phyloP scores from a whole-genome alignment of 1,140 invertebrate species.

The Fopius arisanus region DNA sequence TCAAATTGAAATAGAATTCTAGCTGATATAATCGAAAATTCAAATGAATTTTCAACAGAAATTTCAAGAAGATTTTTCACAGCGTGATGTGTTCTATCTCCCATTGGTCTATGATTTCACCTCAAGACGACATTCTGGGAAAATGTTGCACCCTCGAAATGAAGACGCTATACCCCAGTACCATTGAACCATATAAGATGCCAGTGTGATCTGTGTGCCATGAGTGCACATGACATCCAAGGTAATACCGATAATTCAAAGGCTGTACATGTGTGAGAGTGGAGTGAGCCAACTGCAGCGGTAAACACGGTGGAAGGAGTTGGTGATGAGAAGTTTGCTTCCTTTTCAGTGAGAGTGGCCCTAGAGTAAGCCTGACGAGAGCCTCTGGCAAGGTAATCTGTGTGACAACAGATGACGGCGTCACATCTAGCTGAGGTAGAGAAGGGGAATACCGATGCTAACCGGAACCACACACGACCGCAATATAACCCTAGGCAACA shows the following conservation, averaged over 20 bases:
- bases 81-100: too few species aligned
- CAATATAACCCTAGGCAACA: constrained; percentile 8
- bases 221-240: constrained; percentile 3
- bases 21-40: too few species aligned
- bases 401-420: constrained; percentile 4
- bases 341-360: neutral
- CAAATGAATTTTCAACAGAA: too few species aligned
- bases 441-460: neutral
- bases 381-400: neutral
- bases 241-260: neutral
- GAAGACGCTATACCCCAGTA: too few species aligned
- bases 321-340: neutral
- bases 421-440: neutral
- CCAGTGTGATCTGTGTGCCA: neutral
- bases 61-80: too few species aligned
- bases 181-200: neutral
- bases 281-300: neutral
- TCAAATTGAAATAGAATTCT: too few species aligned
- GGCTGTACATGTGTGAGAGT: neutral
- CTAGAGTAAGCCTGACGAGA: neutral
- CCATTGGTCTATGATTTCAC: too few species aligned
- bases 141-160: too few species aligned
- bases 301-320: neutral
- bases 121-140: too few species aligned
- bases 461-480: neutral